Evolutionary conservation across 2,113 vertebrate species (phyloP), one percentile per base, ranked within the genome.

Genomic region (Tamias sibiricus): DNA sequence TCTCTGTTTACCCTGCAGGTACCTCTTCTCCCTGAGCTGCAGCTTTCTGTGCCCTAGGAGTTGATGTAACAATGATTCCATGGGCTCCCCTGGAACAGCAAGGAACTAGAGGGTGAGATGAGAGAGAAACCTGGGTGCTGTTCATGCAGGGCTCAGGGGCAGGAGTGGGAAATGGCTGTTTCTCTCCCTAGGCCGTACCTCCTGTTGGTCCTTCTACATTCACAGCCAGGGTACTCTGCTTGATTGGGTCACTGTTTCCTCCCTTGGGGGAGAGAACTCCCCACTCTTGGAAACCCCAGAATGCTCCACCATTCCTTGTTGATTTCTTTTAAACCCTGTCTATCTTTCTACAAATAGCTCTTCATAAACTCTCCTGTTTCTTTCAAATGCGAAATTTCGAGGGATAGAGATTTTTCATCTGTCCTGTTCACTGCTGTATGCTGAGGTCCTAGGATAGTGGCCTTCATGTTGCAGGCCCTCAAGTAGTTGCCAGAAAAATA

Each of bases 281-380:
- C 17, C 14, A 54, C 4, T 40, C 49, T 47, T 82, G 19, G 8
- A 7, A 83, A 16, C 6, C 57, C 47, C 24, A 30, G 1, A n/a
- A 12, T 32, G 35, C 32, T 52, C 35, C 19, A 32, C 1, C 9
- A 37, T n/a, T 47, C 66, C 30, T 66, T 88, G 4, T n/a, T 76
- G 14, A 10, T 84, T 84, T 90, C 52, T 81, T 28, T 93, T 80
- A 74, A 75, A 24, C 35, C 1, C 4, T 30, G 24, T 19, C 37
- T 66, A 66, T 54, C 10, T 37, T 57, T 90, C 57, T 26, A n/a
- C 30, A 87, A 40, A 69, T 0, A 87, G 5, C 44, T 94, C 28
- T 80, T 80, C 26, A 4, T 79, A 64, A 44, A 49, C 35, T 75
- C 30, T 82, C 72, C 30, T 82, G 75, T 72, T 91, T 90, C 35